Evolutionary conservation across 2,113 vertebrate species (phyloP).

Genomic region (Cryptoleucopteryx plumbea): DNA sequence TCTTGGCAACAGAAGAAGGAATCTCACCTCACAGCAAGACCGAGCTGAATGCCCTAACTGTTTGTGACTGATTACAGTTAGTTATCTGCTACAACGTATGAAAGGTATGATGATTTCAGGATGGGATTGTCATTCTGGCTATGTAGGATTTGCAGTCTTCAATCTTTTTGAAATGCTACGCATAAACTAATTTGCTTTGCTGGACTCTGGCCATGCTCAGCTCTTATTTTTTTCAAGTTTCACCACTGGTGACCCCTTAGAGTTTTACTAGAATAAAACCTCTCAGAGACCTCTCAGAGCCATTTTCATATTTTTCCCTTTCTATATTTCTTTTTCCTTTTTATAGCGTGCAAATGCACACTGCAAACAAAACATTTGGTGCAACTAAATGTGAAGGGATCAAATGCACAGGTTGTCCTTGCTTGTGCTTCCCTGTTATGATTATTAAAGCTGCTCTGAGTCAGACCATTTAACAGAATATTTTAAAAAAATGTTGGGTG

Average conservation of each 20-base stretch:
- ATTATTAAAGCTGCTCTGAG: not conserved
- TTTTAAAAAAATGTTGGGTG: not conserved
- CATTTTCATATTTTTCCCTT: not conserved
- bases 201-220: not conserved
- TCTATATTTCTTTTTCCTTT: not conserved
- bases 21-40: not conserved
- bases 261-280: not conserved
- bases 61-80: not conserved
- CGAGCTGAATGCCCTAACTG: not conserved
- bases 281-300: not conserved
- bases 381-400: not conserved
- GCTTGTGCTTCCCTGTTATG: not conserved
- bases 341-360: not conserved
- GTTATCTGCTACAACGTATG: not conserved
- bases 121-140: not conserved
- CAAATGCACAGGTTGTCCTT: not conserved
- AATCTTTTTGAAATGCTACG: not conserved
- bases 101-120: not conserved
- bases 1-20: slow-evolving; percentile 43
- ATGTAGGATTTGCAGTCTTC: not conserved
- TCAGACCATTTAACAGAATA: not conserved
- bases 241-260: not conserved
- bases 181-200: not conserved
- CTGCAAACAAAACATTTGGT: not conserved
- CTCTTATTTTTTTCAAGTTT: not conserved